phyloP scores from a whole-genome alignment of 2,113 vertebrate species.

The Talpa occidentalis region DNA sequence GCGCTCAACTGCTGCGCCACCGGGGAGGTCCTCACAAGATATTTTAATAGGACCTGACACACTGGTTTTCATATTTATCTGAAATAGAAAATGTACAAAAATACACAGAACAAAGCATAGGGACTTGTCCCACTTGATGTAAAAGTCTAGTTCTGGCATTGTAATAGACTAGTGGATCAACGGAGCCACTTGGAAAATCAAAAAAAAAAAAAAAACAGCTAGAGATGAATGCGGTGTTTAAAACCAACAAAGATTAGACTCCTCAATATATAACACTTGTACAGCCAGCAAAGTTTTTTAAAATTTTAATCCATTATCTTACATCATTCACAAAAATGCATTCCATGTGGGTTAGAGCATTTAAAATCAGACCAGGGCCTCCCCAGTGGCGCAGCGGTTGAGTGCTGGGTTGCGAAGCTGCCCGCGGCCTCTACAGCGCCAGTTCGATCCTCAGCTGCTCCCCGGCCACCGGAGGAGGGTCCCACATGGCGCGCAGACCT shows the following conservation, averaged over 20 bases:
- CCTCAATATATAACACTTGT: not conserved
- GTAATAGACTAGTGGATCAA: not conserved
- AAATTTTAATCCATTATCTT: not conserved
- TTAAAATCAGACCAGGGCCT: slow-evolving; percentile 11
- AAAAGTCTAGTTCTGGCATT: not conserved
- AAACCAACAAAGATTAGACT: not conserved
- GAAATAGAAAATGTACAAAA: slow-evolving; percentile 11
- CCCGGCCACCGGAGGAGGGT: too few relatives aligned
- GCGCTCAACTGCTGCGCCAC: too few relatives aligned
- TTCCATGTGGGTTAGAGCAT: not conserved
- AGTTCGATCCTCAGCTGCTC: too few relatives aligned
- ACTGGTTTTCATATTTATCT: not conserved
- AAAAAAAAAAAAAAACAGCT: not conserved
- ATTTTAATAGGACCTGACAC: not conserved
- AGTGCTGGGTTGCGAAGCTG: too few relatives aligned
- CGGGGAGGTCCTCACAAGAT: too few relatives aligned
- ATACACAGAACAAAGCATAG: not conserved
- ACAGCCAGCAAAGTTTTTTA: not conserved
- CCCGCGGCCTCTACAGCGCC: too few relatives aligned
- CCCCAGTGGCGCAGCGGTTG: too few relatives aligned
- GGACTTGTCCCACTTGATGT: not conserved
- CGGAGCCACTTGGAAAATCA: not conserved
- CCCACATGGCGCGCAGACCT: too few relatives aligned
- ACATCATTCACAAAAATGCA: not conserved
- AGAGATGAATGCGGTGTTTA: not conserved